phyloP scores from a whole-genome alignment of 1,140 invertebrate genomes.

The Drosophila ananassae region DNA sequence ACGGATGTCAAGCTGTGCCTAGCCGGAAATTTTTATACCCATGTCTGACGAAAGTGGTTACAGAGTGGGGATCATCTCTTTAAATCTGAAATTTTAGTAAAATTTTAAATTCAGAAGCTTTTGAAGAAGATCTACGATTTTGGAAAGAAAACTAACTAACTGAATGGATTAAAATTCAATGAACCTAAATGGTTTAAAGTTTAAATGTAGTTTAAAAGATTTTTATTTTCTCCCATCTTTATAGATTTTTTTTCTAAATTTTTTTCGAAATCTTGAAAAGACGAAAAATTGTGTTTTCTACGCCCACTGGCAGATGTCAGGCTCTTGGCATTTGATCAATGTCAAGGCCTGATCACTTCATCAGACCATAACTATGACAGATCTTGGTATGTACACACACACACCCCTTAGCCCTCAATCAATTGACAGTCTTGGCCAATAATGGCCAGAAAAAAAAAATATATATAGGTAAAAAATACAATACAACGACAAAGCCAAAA shows the following conservation, averaged over 20 bases:
- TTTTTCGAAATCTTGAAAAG: background rate
- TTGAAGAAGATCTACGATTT: background rate
- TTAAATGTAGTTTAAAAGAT: no score
- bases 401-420: background rate
- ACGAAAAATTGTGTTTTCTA: conserved; percentile 26
- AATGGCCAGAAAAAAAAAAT: conserved; percentile 39
- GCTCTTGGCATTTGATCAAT: conserved; percentile 65
- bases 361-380: conserved; percentile 48
- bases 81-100: background rate
- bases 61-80: conserved; percentile 8
- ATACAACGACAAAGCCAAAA: conserved; percentile 52
- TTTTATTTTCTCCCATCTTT: no score
- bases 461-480: conserved; percentile 9
- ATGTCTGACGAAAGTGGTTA: conserved; percentile 17
- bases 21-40: conserved; percentile 44
- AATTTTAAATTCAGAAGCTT: conserved; percentile 29
- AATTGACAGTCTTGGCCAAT: conserved; percentile 52
- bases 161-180: no score
- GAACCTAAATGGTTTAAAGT: no score
- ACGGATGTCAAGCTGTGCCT: conserved; percentile 73
- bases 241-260: background rate
- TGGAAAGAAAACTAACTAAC: conserved; percentile 20
- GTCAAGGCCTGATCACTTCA: conserved; percentile 80
- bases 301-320: conserved; percentile 13
- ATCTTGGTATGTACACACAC: conserved; percentile 30